Evolutionary conservation across 2,797 vertebrate genomes (phyloP).

Genomic region (Moxostoma hubbsi): DNA sequence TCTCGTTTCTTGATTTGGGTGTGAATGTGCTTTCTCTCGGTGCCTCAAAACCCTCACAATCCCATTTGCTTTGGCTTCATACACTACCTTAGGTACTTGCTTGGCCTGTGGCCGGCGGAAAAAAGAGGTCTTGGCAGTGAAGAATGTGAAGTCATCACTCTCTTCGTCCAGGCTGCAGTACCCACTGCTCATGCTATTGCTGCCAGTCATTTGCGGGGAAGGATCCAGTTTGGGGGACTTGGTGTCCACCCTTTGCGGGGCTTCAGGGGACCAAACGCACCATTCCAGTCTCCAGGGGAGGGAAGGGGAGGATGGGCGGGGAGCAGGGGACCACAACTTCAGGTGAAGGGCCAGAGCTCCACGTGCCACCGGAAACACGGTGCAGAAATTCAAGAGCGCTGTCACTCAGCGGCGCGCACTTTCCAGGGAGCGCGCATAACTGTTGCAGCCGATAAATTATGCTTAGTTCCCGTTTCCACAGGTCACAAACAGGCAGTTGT

Average conservation of each 20-base stretch:
- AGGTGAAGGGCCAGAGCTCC: slow-evolving; percentile 59
- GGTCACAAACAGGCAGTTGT: slow-evolving; percentile 39
- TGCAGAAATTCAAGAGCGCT: slow-evolving; percentile 71
- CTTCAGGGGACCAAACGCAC: slow-evolving; percentile 47
- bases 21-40: neutral
- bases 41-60: neutral
- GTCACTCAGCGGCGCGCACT: neutral
- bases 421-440: slow-evolving; percentile 5
- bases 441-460: slow-evolving; percentile 58
- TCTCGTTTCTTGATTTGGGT: slow-evolving; percentile 27
- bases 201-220: slow-evolving; percentile 80
- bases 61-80: neutral
- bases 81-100: slow-evolving; percentile 73
- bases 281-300: slow-evolving; percentile 58
- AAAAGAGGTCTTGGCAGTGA: slow-evolving; percentile 95
- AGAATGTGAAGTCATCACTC: slow-evolving; percentile 89
- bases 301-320: slow-evolving; percentile 16
- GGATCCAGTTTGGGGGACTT: slow-evolving; percentile 56
- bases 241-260: slow-evolving; percentile 13
- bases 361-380: slow-evolving; percentile 60
- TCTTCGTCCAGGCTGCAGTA: slow-evolving; percentile 96
- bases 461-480: slow-evolving; percentile 57
- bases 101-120: slow-evolving; percentile 77
- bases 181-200: slow-evolving; percentile 97
- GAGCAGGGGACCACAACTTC: slow-evolving; percentile 57